A percentile compares a stretch with the other conserved stretches of the same genome.
Evolutionary conservation across 2,888 invertebrate genomes (phyloP).

Genomic region (Encarsia formosa): DNA sequence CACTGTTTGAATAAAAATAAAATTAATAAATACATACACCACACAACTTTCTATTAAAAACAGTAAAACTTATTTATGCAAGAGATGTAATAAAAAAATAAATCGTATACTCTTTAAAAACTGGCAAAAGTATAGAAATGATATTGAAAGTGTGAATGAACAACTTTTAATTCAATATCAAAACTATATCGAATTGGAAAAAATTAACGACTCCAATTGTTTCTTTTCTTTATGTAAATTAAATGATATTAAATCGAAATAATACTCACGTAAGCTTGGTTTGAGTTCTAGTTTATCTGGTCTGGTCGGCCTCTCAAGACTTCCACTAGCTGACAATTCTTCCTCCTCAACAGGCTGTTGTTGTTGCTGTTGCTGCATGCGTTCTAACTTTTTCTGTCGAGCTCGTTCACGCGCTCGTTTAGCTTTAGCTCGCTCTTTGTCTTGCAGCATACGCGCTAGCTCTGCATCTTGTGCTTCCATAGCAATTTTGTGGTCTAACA

Average conservation of each 20-base stretch:
- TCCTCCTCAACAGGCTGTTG: slow-evolving; percentile 57
- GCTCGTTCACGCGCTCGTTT: slow-evolving; percentile 69
- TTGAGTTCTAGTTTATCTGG: slow-evolving; percentile 46
- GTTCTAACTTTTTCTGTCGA: slow-evolving; percentile 46
- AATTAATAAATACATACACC: no score
- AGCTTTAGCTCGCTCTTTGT: slow-evolving; percentile 68
- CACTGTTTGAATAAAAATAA: no score
- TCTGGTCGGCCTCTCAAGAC: slow-evolving; percentile 42
- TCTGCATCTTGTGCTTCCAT: slow-evolving; percentile 79
- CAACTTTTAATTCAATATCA: no score
- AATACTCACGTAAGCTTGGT: slow-evolving; percentile 21
- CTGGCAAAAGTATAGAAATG: no score
- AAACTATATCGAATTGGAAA: no score
- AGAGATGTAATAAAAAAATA: no score
- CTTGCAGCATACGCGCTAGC: slow-evolving; percentile 71
- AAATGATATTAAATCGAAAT: not conserved
- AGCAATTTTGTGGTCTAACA: slow-evolving; percentile 62
- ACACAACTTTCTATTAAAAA: no score
- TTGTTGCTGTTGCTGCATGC: slow-evolving; percentile 57
- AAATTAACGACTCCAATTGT: no score
- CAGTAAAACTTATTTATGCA: no score
- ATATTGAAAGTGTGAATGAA: no score
- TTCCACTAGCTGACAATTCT: slow-evolving; percentile 33
- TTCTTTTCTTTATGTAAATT: no score
- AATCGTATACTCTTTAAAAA: no score